phyloP scores from a whole-genome alignment of 2,888 invertebrate genomes.

The Catocala fraxini region DNA sequence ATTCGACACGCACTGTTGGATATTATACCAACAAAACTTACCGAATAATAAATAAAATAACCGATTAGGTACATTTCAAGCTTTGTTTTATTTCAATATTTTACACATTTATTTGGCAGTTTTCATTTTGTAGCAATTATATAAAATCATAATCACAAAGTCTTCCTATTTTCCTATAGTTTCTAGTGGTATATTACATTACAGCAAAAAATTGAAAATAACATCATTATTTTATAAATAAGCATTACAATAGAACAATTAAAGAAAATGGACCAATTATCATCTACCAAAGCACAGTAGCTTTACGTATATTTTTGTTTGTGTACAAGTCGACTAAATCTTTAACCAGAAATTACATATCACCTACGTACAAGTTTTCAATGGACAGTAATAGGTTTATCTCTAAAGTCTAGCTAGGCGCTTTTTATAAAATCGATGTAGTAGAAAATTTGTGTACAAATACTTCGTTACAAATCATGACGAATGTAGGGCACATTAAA shows the following conservation, averaged over 20 bases:
- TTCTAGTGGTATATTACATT: constrained; percentile 44
- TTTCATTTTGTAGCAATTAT: constrained; percentile 67
- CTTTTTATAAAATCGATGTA: constrained; percentile 61
- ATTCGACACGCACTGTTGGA: too few species aligned
- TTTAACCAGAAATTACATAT: constrained; percentile 39
- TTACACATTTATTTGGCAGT: constrained; percentile 81
- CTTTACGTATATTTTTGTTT: constrained; percentile 43
- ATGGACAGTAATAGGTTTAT: constrained; percentile 56
- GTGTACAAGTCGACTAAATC: constrained; percentile 36
- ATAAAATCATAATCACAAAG: constrained; percentile 62
- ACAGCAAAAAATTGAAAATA: constrained; percentile 40
- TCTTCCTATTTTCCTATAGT: constrained; percentile 52
- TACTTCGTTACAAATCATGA: constrained; percentile 28
- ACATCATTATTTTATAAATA: constrained; percentile 30
- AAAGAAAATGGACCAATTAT: constrained; percentile 40
- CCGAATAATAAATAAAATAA: constrained; percentile 26
- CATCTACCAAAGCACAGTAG: constrained; percentile 57
- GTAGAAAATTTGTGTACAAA: constrained; percentile 58
- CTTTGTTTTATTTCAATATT: constrained; percentile 72
- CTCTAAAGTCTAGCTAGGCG: constrained; percentile 54
- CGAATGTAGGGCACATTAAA: constrained; percentile 26
- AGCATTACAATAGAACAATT: constrained; percentile 36
- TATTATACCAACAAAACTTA: background rate
- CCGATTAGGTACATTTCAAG: constrained; percentile 52
- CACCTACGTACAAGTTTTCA: constrained; percentile 46